phyloP scores from a whole-genome alignment of 2,797 vertebrate genomes.

The Lateolabrax maculatus region DNA sequence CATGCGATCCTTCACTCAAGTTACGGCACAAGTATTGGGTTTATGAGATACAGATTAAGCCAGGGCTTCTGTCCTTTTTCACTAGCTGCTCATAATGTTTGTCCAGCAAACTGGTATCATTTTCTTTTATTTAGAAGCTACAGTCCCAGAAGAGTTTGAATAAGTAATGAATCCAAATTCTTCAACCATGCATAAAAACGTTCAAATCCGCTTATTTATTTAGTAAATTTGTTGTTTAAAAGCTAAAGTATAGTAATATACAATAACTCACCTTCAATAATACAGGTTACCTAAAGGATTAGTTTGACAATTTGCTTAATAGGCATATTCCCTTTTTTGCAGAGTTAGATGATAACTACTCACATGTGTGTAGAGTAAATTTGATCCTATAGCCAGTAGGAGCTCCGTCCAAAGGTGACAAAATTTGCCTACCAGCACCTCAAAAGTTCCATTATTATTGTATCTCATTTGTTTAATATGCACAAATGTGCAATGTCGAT shows the following conservation, averaged over 20 bases:
- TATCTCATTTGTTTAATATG: slow-evolving; percentile 1
- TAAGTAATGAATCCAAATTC: slow-evolving; percentile 11
- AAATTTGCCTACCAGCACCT: neutral
- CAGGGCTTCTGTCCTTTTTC: neutral
- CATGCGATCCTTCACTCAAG: slow-evolving; percentile 27
- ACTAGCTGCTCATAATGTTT: neutral
- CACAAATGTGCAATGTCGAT: neutral
- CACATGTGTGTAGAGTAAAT: neutral
- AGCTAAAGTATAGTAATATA: neutral
- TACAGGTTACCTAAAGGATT: neutral
- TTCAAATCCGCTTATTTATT: neutral
- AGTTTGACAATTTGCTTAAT: slow-evolving; percentile 13
- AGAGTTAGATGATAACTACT: neutral
- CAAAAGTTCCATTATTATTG: neutral
- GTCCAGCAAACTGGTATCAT: neutral
- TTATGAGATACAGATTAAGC: slow-evolving; percentile 21
- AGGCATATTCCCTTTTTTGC: neutral
- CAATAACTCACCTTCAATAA: neutral
- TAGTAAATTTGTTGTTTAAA: neutral
- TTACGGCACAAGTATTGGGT: neutral
- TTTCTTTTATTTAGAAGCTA: slow-evolving; percentile 10
- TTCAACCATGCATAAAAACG: neutral
- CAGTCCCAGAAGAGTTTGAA: neutral
- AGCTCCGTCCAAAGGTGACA: neutral
- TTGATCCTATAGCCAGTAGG: neutral